Percentiles rank a stretch among this genome's conserved stretches.
Conservation (phyloP, 2,888 invertebrate genomes). For the Dynastes maya region DNA sequence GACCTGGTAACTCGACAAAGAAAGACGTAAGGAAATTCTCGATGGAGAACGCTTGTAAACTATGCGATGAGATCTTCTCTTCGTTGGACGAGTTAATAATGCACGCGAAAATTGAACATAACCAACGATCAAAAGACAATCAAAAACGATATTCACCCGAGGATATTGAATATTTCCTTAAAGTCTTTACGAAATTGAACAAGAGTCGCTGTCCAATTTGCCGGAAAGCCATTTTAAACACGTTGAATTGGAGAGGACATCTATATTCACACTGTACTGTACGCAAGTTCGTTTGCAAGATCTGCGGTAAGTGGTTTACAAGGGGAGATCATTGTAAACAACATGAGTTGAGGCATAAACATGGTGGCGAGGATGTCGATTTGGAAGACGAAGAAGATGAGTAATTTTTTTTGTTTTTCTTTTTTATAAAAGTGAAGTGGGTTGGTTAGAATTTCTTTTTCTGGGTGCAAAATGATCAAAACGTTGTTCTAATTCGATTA, state of each 20-base stretch:
- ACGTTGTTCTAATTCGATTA: too few species aligned
- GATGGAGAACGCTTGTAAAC: constrained; percentile 51
- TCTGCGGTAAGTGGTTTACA: constrained; percentile 56
- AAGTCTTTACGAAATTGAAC: constrained; percentile 53
- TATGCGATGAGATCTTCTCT: constrained; percentile 54
- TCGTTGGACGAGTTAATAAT: constrained; percentile 54
- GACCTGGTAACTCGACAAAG: constrained; percentile 5
- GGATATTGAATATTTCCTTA: constrained; percentile 54
- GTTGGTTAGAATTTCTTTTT: background rate
- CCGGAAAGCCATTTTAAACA: constrained; percentile 51
- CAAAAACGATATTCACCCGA: constrained; percentile 51
- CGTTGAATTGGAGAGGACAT: constrained; percentile 56
- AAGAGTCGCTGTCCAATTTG: constrained; percentile 56
- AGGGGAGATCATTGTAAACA: constrained; percentile 56
- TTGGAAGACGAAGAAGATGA: constrained; percentile 24
- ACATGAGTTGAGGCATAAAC: constrained; percentile 55
- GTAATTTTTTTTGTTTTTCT: background rate
- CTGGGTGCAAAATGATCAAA: too few species aligned
- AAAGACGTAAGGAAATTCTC: constrained; percentile 33
- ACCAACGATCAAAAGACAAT: constrained; percentile 50
- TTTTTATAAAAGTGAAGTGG: background rate
- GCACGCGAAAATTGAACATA: constrained; percentile 57
- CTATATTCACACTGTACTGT: constrained; percentile 54
- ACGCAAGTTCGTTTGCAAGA: constrained; percentile 53
- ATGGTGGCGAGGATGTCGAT: constrained; percentile 16